phyloP scores from a whole-genome alignment of 2,888 invertebrate species.

The Harpalus rufipes region DNA sequence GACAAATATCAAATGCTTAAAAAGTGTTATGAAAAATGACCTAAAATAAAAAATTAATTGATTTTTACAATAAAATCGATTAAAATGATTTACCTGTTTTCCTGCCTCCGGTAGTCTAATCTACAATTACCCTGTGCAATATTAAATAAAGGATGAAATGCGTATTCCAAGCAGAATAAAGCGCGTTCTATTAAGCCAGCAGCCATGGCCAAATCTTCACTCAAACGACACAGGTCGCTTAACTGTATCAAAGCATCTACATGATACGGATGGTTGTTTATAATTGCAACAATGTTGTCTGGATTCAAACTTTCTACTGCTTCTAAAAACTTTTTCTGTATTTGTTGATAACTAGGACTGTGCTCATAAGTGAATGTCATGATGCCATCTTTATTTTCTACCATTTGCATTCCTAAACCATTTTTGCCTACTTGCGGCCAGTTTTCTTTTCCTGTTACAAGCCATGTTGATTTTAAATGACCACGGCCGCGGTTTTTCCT shows the following conservation, averaged over 20 bases:
- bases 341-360: conserved; percentile 84
- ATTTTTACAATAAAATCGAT: neutral
- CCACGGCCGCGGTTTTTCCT: conserved; percentile 80
- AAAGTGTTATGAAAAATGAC: conserved; percentile 88
- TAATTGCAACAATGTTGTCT: conserved; percentile 86
- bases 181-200: conserved; percentile 89
- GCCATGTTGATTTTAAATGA: conserved; percentile 82
- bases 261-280: conserved; percentile 88
- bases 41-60: conserved; percentile 76
- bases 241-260: conserved; percentile 89
- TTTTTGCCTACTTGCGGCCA: conserved; percentile 86
- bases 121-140: conserved; percentile 86
- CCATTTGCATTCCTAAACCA: conserved; percentile 85
- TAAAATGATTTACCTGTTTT: conserved; percentile 82
- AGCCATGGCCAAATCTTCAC: conserved; percentile 88
- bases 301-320: conserved; percentile 90
- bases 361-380: conserved; percentile 88
- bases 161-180: conserved; percentile 86
- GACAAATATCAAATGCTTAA: conserved; percentile 88
- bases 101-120: conserved; percentile 88
- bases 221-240: conserved; percentile 88
- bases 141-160: conserved; percentile 89
- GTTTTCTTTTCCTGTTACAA: conserved; percentile 84
- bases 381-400: conserved; percentile 79
- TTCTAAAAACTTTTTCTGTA: conserved; percentile 86